Base-by-base conservation (phyloP, 2,113 vertebrate species). In the Trematocara variabile region DNA sequence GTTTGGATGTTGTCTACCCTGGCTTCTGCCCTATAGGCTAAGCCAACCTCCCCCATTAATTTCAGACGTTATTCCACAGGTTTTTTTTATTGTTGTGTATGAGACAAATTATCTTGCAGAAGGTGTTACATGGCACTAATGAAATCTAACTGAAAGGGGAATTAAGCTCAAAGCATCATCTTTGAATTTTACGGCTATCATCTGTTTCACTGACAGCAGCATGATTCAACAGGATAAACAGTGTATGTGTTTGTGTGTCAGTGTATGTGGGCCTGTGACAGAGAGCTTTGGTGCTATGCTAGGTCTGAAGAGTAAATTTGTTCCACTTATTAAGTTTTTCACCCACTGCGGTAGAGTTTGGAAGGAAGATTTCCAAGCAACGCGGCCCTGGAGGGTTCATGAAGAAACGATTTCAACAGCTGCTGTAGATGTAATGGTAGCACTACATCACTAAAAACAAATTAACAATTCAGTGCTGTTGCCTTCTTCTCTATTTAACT, bases 281-380 rank as follows among this genome's bases (percentile, higher is more conserved):
- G 63, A 80, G 56, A 88, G 75, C 83, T 82, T 80, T 75, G 75
- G 39, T 77, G 39, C 75, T 50, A 73, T 60, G 16, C 55, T 8
- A 75, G 79, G 70, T 90, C 70, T 81, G 70, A 85, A 52, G 78
- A 90, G 77, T 82, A 78, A 73, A 93, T 94, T 91, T 86, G 90
- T 83, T 89, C 54, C 63, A 84, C 79, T 92, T 88, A 92, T 93
- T 92, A 90, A 89, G 83, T 93, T 92, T 86, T 86, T 79, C 85
- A 86, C 82, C 50, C 84, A 28, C 85, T 41, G 25, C 11, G 22
- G 77, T n/a, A 14, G 85, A 78, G 78, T 60, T 85, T 87, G 78
- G 81, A 85, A 82, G 88, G 52, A 60, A 89, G 81, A 85, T 93
- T 88, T 89, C 81, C 28, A 3, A 79, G 60, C 41, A 22, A 33